A percentile compares a stretch with the other conserved stretches of the same genome.
Conservation (phyloP, 2,888 invertebrate genomes). For the Parelbella ahira region DNA sequence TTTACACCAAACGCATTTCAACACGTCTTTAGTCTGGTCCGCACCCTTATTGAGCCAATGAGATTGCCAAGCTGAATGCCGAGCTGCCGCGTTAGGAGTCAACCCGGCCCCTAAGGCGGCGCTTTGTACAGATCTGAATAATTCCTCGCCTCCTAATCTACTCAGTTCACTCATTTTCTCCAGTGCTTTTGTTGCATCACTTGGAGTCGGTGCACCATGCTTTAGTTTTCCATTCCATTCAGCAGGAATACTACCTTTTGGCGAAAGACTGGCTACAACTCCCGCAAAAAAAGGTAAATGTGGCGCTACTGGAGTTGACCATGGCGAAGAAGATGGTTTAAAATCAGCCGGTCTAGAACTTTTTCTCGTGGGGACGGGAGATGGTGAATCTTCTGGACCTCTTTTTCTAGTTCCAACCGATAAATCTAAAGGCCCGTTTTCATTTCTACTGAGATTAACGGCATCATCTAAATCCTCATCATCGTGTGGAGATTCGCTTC, state of each 20-base stretch:
- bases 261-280: constrained; percentile 87
- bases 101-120: constrained; percentile 73
- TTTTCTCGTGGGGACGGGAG: constrained; percentile 83
- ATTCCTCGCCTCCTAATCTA: constrained; percentile 89
- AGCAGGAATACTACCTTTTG: constrained; percentile 82
- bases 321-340: constrained; percentile 86
- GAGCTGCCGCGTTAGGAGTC: constrained; percentile 81
- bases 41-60: constrained; percentile 98
- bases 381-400: constrained; percentile 82
- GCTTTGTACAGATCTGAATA: constrained; percentile 83
- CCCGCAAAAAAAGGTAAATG: constrained; percentile 91
- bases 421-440: constrained; percentile 88
- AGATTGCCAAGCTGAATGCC: constrained; percentile 97
- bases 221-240: constrained; percentile 92
- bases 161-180: constrained; percentile 96
- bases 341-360: constrained; percentile 84
- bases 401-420: constrained; percentile 88
- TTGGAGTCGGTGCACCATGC: constrained; percentile 83
- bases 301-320: constrained; percentile 89
- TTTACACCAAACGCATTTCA: constrained; percentile 99
- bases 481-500: constrained; percentile 74
- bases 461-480: constrained; percentile 83
- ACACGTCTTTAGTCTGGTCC: constrained; percentile 96
- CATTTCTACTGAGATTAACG: constrained; percentile 86
- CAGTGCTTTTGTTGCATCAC: constrained; percentile 91